Conservation (phyloP, 2,888 invertebrate genomes). For the Clepsis dumicolana region DNA sequence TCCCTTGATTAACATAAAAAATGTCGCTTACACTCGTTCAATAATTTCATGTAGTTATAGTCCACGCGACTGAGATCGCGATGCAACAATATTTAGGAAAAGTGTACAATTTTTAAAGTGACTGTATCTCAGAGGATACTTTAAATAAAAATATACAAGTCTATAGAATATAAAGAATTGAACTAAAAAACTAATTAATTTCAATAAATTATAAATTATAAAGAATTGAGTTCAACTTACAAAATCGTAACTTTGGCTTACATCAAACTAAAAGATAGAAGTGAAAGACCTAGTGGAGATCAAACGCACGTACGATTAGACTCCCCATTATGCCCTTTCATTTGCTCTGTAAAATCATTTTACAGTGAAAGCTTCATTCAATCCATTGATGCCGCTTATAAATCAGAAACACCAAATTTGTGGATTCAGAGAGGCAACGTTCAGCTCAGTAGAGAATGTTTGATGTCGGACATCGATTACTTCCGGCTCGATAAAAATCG, state of each 20-base stretch:
- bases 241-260: too few relatives aligned
- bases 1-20: too few relatives aligned
- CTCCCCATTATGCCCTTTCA: neutral
- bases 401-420: neutral
- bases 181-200: too few relatives aligned
- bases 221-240: too few relatives aligned
- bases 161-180: too few relatives aligned
- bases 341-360: neutral
- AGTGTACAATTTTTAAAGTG: neutral
- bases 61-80: neutral
- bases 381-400: conserved; percentile 1
- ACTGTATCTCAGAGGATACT: neutral
- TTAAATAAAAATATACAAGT: too few relatives aligned
- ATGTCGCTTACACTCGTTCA: too few relatives aligned
- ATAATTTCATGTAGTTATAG: neutral
- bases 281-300: neutral
- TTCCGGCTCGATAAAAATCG: conserved; percentile 1
- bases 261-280: neutral
- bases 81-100: neutral
- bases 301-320: neutral
- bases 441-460: neutral
- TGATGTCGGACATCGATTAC: conserved; percentile 19
- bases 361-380: conserved; percentile 2
- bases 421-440: neutral
- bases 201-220: too few relatives aligned